Percentiles rank a stretch among this genome's conserved stretches.
Conservation (phyloP, 2,113 vertebrate genomes). For the Monarcha castaneiventris region DNA sequence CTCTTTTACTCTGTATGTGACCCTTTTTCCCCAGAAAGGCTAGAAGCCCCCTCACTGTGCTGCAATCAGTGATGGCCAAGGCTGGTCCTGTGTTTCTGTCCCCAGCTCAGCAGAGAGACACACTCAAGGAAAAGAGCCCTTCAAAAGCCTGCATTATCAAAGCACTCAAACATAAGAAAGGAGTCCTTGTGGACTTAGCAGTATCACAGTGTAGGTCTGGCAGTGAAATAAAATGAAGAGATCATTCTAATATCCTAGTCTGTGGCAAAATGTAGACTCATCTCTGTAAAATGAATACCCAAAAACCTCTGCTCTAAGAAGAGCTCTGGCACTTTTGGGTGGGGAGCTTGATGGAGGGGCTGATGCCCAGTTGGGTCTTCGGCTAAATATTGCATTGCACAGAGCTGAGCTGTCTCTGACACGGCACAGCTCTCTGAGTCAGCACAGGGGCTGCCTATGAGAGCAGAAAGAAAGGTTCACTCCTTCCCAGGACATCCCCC, state of each 20-base stretch:
- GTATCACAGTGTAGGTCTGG: background rate
- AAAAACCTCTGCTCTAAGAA: background rate
- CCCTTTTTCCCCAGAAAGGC: background rate
- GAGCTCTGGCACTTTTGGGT: background rate
- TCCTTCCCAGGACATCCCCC: background rate
- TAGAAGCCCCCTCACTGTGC: background rate
- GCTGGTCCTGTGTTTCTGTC: background rate
- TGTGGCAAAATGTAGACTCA: background rate
- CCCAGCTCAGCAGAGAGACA: background rate
- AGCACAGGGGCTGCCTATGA: rapidly evolving
- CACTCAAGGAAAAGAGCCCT: background rate
- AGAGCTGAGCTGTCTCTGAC: background rate
- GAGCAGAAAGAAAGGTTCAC: background rate
- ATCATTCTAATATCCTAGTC: background rate
- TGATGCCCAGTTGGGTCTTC: background rate
- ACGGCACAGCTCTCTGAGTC: background rate
- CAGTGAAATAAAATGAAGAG: background rate
- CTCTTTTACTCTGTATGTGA: background rate
- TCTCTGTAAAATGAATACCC: background rate
- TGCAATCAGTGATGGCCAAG: background rate
- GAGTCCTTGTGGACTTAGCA: background rate
- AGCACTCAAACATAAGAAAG: background rate
- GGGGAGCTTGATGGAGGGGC: background rate
- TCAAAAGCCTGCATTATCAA: background rate
- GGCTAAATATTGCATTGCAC: background rate